phyloP scores from a whole-genome alignment of 30 jellyfish, hydroid and myxozoan genomes.

The Aurelia aurita region DNA sequence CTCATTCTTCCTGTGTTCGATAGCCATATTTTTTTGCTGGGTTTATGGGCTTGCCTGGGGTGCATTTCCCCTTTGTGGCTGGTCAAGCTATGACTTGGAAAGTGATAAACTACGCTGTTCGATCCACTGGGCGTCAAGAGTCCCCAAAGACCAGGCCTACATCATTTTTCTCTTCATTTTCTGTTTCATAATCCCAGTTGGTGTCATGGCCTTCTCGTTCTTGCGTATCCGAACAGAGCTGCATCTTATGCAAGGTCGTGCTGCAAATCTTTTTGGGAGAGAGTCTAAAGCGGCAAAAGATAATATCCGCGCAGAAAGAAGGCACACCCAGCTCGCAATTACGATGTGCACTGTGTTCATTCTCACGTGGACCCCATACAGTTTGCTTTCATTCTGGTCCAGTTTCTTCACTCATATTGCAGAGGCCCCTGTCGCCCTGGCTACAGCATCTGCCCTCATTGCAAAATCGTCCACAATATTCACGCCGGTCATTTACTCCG shows the following conservation, averaged over 20 bases:
- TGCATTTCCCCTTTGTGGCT: constrained; percentile 60
- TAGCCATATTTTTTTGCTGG: constrained; percentile 51
- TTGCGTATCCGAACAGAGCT: constrained; percentile 23
- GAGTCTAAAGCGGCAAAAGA: constrained; percentile 51
- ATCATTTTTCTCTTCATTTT: constrained; percentile 40
- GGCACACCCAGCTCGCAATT: constrained; percentile 57
- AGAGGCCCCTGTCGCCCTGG: constrained; percentile 29
- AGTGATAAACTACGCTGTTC: constrained; percentile 71
- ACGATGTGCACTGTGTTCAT: constrained; percentile 63
- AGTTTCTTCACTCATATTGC: constrained; percentile 46
- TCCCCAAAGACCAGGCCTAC: constrained; percentile 30
- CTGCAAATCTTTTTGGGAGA: constrained; percentile 54
- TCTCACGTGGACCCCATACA: constrained; percentile 71
- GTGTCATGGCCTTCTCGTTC: constrained; percentile 62
- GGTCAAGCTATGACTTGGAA: constrained; percentile 75
- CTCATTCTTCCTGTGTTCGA: neutral
- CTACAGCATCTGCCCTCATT: constrained; percentile 50
- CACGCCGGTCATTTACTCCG: constrained; percentile 69
- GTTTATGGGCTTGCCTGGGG: constrained; percentile 68
- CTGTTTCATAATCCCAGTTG: constrained; percentile 60
- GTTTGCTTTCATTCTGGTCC: constrained; percentile 65
- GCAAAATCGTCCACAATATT: constrained; percentile 77
- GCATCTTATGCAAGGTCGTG: constrained; percentile 42
- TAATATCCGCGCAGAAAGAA: constrained; percentile 56
- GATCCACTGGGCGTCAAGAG: constrained; percentile 64